These are phyloP conservation scores for Pseudococcus longispinus DNA, from an alignment of 2,888 invertebrate genomes.

Conservation along the genomic window DNA sequence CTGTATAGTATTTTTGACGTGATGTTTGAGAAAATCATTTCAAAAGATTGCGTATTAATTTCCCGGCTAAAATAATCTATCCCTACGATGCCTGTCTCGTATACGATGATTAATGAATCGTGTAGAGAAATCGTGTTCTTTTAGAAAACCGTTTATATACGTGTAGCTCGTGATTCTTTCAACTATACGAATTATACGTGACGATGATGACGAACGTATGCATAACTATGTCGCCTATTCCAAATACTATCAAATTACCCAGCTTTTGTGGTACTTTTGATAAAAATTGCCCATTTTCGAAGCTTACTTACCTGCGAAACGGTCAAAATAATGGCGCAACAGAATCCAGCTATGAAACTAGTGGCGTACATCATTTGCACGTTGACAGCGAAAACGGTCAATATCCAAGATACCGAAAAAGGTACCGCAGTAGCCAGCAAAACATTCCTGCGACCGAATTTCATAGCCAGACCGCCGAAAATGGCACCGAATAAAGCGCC, in stretches of 20 bases:
- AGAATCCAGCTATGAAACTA: slow-evolving; percentile 83
- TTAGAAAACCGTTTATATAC: background rate
- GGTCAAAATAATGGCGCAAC: slow-evolving; percentile 79
- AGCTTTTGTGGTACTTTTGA: too few species aligned
- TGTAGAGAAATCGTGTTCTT: slow-evolving; percentile 15
- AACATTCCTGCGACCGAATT: slow-evolving; percentile 75
- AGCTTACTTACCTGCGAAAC: slow-evolving; percentile 69
- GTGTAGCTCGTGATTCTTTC: background rate
- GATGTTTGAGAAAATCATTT: background rate
- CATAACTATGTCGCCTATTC: too few species aligned
- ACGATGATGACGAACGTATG: background rate
- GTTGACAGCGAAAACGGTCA: slow-evolving; percentile 79
- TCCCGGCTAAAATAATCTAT: slow-evolving; percentile 6
- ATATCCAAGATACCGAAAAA: slow-evolving; percentile 80
- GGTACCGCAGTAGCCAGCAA: slow-evolving; percentile 77
- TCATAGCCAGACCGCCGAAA: slow-evolving; percentile 79
- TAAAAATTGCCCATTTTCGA: too few species aligned
- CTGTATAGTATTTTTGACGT: background rate
- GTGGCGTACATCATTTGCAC: slow-evolving; percentile 83
- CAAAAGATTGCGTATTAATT: slow-evolving; percentile 14
- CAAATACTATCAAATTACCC: too few species aligned
- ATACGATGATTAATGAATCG: slow-evolving; percentile 10
- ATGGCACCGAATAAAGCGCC: slow-evolving; percentile 83
- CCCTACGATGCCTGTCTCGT: background rate
- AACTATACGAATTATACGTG: background rate